Base-by-base conservation (phyloP, 2,113 vertebrate genomes). In the Siniperca knerii region DNA sequence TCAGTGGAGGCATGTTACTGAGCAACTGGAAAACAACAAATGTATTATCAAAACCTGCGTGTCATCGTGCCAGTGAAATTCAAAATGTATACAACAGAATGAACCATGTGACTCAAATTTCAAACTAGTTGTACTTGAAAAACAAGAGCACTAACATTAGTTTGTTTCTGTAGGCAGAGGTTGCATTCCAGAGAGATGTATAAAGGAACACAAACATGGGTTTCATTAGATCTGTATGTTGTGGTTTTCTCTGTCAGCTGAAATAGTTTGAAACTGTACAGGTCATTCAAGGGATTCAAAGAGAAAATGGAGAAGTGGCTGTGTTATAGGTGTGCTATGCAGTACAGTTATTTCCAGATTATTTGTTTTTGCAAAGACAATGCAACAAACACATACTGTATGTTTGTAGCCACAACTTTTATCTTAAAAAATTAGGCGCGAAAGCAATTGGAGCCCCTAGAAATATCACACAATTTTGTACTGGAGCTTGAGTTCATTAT, bases 161-260 rank as follows among this genome's bases (percentile, higher is more conserved):
- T 60, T 29, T 74, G 40, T 50, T 54, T 18, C 75, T 65, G 70
- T 44, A 74, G 46, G 75, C 78, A 85, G 84, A 89, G 48, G 79
- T 69, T 82, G 71, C 79, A 92, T 92, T 89, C 85, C 83, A 69
- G 44, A 60, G 44, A 75, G 54, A 79, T 77, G 86, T 77, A 84
- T 62, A 89, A 87, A 73, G 40, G 85, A 84, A 84, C 23, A 75
- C 81, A 92, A 87, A 87, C 67, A 46, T 85, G 76, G 33, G 54
- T 89, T 94, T 90, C 67, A 87, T 89, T 81, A 86, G 68, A 64
- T 67, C 46, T 69, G 64, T 82, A 75, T 75, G 58, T 75, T 86
- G 82, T 60, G 78, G 75, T n/a, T 72, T 80, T 55, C 9, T 81
- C 60, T 66, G 73, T 81, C 81, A 87, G 74, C 44, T 82, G 7